A percentile compares a stretch with the other conserved stretches of the same genome.
Evolutionary conservation across 2,113 vertebrate species (phyloP).

Genomic region (Prolemur simus): DNA sequence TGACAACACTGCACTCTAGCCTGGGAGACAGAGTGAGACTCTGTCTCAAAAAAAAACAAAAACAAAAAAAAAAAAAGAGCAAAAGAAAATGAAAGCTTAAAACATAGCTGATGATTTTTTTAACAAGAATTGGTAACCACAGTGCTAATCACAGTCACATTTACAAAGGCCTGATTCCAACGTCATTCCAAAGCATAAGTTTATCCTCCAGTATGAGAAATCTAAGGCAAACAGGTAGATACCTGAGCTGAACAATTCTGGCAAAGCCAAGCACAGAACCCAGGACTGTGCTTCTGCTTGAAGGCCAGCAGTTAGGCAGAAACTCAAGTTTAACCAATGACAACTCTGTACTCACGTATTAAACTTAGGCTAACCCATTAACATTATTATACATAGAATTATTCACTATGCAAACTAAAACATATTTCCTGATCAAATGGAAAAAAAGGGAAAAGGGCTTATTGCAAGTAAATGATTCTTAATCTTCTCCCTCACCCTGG

Average conservation of each 20-base stretch:
- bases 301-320: not conserved
- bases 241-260: not conserved
- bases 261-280: not conserved
- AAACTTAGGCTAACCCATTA: not conserved
- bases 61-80: not conserved
- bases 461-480: not conserved
- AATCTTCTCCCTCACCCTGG: not conserved
- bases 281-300: not conserved
- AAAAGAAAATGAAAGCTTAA: not conserved
- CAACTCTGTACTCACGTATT: rapidly evolving
- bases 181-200: not conserved
- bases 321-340: not conserved
- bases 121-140: not conserved
- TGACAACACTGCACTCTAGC: too few relatives aligned
- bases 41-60: too few relatives aligned
- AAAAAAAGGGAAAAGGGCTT: not conserved
- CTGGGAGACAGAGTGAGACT: too few relatives aligned
- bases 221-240: not conserved
- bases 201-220: not conserved
- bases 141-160: not conserved
- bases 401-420: not conserved
- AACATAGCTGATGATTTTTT: not conserved
- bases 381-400: not conserved
- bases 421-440: not conserved
- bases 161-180: not conserved